These are phyloP conservation scores for Arctopsyche grandis DNA, from an alignment of 1,140 invertebrate genomes.

Conservation along the genomic window DNA sequence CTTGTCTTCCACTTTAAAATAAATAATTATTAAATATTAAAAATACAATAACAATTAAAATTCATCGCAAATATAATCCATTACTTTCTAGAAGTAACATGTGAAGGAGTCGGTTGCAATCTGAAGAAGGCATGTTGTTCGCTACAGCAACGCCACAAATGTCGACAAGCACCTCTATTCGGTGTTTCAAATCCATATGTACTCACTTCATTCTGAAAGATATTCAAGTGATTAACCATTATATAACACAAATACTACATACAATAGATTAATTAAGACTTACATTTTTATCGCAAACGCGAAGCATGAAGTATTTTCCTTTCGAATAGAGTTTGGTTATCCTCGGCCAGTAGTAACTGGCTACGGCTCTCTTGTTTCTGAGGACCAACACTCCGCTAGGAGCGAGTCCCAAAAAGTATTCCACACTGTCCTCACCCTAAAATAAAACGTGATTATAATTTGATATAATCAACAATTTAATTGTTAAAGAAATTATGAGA, in stretches of 20 bases:
- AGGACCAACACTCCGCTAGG: constrained; percentile 97
- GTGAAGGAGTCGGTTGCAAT: constrained; percentile 78
- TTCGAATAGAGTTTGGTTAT: constrained; percentile 97
- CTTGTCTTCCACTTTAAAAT: constrained; percentile 72
- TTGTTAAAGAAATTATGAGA: background rate
- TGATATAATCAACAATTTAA: background rate
- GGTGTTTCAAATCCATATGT: constrained; percentile 96
- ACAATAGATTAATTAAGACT: constrained; percentile 66
- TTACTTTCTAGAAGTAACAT: constrained; percentile 59
- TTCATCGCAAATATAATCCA: background rate
- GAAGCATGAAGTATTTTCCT: constrained; percentile 95
- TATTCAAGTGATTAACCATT: background rate
- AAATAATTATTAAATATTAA: constrained; percentile 25
- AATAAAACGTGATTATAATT: constrained; percentile 53
- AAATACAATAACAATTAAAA: constrained; percentile 12
- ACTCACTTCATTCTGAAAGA: constrained; percentile 87
- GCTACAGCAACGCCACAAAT: constrained; percentile 98
- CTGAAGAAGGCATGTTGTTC: constrained; percentile 99
- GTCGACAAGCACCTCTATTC: constrained; percentile 95
- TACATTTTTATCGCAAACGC: constrained; percentile 95
- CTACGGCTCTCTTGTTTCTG: constrained; percentile 95
- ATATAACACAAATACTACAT: background rate
- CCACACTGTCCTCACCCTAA: constrained; percentile 96
- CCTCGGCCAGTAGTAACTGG: constrained; percentile 98
- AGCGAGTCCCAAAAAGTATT: constrained; percentile 96